A percentile compares a stretch with the other conserved stretches of the same genome.
These are phyloP conservation scores for Pelodytes ibericus DNA, from an alignment of 2,797 vertebrate genomes.

Conservation along the genomic window DNA sequence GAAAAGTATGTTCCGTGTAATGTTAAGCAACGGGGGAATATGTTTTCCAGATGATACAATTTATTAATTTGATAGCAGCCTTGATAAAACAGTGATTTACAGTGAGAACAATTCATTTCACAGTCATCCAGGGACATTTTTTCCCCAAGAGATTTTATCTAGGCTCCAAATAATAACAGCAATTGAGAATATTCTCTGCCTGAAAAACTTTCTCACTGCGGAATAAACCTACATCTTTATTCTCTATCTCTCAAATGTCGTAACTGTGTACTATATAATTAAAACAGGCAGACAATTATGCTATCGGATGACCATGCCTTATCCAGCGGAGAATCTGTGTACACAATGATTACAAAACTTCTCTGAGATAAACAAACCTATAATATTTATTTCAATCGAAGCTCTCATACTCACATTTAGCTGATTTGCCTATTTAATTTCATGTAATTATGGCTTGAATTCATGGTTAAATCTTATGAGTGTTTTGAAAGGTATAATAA, in stretches of 20 bases:
- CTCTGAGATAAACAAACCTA: background rate
- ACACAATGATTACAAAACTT: background rate
- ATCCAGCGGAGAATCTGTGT: background rate
- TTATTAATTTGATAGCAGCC: too few relatives aligned
- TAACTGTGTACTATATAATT: background rate
- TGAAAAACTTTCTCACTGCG: background rate
- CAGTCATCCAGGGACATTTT: too few relatives aligned
- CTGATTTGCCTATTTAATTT: background rate
- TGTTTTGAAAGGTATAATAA: background rate
- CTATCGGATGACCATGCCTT: background rate
- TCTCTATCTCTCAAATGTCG: background rate
- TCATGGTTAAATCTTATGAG: background rate
- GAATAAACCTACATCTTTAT: background rate
- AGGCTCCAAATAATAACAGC: background rate
- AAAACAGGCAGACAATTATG: background rate
- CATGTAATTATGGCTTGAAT: background rate
- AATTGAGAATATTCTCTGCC: background rate
- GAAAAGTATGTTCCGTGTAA: too few relatives aligned
- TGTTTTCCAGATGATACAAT: too few relatives aligned
- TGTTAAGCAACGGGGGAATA: too few relatives aligned
- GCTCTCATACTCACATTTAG: background rate
- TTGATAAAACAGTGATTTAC: too few relatives aligned
- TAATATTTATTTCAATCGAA: background rate
- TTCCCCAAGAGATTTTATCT: background rate
- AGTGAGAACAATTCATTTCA: too few relatives aligned